Evolutionary conservation across 2,888 invertebrate genomes (phyloP).

Genomic region (Drosophila pseudotakahashii): DNA sequence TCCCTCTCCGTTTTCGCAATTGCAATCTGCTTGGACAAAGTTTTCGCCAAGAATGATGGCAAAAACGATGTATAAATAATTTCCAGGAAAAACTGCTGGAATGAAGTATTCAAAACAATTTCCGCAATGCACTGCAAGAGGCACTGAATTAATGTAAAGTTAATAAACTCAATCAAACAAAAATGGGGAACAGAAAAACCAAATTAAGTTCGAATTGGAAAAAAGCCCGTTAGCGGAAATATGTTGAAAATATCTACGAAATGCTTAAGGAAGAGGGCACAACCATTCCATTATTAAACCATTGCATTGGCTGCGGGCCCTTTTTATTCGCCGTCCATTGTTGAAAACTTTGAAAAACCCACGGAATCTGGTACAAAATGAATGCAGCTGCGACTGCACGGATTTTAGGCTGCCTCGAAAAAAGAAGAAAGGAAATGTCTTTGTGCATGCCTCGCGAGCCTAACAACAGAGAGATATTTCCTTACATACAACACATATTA

Average conservation of each 20-base stretch:
- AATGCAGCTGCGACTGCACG: constrained; percentile 39
- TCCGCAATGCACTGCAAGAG: constrained; percentile 52
- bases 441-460: constrained; percentile 39
- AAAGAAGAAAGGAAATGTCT: constrained; percentile 21
- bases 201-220: constrained; percentile 28
- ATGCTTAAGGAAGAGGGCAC: constrained; percentile 12
- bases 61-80: constrained; percentile 39
- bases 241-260: constrained; percentile 11
- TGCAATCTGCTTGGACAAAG: constrained; percentile 67
- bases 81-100: constrained; percentile 53
- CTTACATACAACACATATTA: constrained; percentile 1
- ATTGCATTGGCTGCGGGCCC: constrained; percentile 24
- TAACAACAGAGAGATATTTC: constrained; percentile 32
- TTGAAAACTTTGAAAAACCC: constrained; percentile 33
- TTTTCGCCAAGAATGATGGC: constrained; percentile 45
- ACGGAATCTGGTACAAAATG: constrained; percentile 25
- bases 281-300: constrained; percentile 33
- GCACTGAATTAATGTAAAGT: constrained; percentile 56
- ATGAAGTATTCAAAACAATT: constrained; percentile 77
- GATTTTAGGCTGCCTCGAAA: constrained; percentile 22
- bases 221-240: not conserved
- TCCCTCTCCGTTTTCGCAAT: constrained; percentile 30
- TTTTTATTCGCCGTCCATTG: constrained; percentile 35
- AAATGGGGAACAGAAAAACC: constrained; percentile 49
- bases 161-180: constrained; percentile 57